Conservation (phyloP, 1,140 invertebrate genomes). For the Leptopilina clavipes region DNA sequence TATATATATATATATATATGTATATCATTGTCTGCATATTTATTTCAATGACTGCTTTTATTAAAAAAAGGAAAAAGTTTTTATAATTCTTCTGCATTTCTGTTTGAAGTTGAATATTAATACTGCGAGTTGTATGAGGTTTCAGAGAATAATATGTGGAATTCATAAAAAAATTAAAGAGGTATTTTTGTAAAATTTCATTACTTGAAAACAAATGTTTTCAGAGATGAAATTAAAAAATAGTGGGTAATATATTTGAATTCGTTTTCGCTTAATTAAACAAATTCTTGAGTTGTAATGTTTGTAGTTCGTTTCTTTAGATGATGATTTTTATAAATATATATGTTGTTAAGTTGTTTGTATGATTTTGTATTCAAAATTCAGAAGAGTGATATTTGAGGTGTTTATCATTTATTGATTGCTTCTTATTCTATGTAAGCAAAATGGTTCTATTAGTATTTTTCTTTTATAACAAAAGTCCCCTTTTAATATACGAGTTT, state of each 20-base stretch:
- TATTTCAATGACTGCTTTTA: neutral
- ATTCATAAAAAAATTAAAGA: too few species aligned
- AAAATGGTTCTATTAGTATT: neutral
- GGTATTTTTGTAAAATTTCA: too few species aligned
- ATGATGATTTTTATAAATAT: neutral
- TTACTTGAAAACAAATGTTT: too few species aligned
- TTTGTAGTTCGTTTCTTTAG: neutral
- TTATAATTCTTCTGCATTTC: too few species aligned
- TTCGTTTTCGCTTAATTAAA: neutral
- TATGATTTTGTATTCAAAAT: neutral
- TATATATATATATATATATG: too few species aligned
- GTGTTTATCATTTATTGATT: neutral
- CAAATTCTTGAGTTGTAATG: neutral
- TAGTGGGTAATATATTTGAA: too few species aligned
- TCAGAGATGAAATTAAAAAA: too few species aligned
- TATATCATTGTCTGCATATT: too few species aligned
- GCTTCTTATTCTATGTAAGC: neutral
- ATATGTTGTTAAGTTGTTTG: neutral
- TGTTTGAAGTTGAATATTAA: too few species aligned
- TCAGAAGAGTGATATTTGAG: neutral
- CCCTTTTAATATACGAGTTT: neutral
- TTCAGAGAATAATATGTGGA: too few species aligned
- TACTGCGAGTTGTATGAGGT: too few species aligned
- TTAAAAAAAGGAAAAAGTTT: too few species aligned
- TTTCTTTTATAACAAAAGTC: neutral